Evolutionary conservation across 2,888 invertebrate species (phyloP).

Genomic region (Netelia melanura): DNA sequence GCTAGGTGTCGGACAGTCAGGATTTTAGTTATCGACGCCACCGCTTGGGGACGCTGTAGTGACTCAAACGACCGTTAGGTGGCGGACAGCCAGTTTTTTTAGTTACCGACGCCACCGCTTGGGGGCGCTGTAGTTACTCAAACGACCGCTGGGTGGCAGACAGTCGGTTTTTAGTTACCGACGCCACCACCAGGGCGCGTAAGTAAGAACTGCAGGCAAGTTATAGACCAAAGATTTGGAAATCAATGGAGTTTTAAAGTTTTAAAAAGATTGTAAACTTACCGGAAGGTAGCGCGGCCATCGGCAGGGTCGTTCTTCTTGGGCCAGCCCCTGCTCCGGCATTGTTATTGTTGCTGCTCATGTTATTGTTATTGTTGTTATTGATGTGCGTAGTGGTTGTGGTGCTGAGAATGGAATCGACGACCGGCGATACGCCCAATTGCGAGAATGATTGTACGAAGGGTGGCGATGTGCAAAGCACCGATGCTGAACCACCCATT

Average conservation of each 20-base stretch:
- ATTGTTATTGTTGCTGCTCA: constrained; percentile 58
- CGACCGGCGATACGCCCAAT: constrained; percentile 75
- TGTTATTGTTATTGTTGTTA: constrained; percentile 57
- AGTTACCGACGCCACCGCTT: too few relatives aligned
- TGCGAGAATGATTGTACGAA: constrained; percentile 80
- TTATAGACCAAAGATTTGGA: too few relatives aligned
- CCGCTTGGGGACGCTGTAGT: too few relatives aligned
- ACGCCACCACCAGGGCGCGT: too few relatives aligned
- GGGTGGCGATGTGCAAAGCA: constrained; percentile 73
- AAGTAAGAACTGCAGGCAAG: too few relatives aligned
- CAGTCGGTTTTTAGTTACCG: neutral
- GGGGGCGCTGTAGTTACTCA: too few relatives aligned
- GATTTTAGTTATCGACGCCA: too few relatives aligned
- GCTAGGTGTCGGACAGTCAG: too few relatives aligned
- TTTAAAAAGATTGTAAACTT: constrained; percentile 9
- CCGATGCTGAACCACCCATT: constrained; percentile 57
- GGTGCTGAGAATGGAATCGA: constrained; percentile 66
- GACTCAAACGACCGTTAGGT: too few relatives aligned
- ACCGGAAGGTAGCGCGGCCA: constrained; percentile 69
- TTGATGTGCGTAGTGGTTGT: constrained; percentile 68
- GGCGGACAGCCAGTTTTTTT: too few relatives aligned
- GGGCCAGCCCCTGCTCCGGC: constrained; percentile 63
- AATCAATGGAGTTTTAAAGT: too few relatives aligned
- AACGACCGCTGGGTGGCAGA: too few relatives aligned
- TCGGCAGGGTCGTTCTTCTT: constrained; percentile 69